phyloP scores from a whole-genome alignment of 2,797 vertebrate species.

The Xiphophorus birchmanni region DNA sequence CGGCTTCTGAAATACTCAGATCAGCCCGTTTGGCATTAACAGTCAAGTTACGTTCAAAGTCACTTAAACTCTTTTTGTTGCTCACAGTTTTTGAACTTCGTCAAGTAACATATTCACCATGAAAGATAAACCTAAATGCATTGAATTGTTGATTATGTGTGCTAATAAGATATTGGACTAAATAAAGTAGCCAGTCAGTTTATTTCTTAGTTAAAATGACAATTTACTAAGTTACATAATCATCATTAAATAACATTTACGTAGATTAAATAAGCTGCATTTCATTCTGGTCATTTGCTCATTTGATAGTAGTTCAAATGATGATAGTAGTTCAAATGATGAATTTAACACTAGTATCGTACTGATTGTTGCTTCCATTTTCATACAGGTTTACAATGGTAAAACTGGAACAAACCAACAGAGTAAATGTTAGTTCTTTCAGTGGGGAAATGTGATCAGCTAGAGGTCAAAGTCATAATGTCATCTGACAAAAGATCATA shows the following conservation, averaged over 20 bases:
- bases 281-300: not conserved
- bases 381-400: constrained; percentile 14
- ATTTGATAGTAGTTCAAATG: constrained; percentile 16
- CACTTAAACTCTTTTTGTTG: not conserved
- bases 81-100: not conserved
- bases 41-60: not conserved
- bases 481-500: constrained; percentile 1
- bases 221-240: too few relatives aligned
- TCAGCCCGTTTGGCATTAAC: not conserved
- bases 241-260: not conserved
- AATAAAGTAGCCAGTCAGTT: not conserved
- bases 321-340: constrained; percentile 32
- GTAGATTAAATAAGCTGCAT: not conserved
- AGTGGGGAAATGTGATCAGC: constrained; percentile 12
- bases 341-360: constrained; percentile 12
- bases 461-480: constrained; percentile 8
- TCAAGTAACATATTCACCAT: not conserved
- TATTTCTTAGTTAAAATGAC: not conserved
- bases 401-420: constrained; percentile 18
- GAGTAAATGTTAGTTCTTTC: constrained; percentile 9
- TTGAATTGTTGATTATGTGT: not conserved
- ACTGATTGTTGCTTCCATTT: constrained; percentile 15
- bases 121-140: not conserved
- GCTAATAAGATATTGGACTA: not conserved
- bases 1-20: not conserved